Evolutionary conservation across 1,140 invertebrate genomes (phyloP).

Genomic region (Diachasma alloeum): DNA sequence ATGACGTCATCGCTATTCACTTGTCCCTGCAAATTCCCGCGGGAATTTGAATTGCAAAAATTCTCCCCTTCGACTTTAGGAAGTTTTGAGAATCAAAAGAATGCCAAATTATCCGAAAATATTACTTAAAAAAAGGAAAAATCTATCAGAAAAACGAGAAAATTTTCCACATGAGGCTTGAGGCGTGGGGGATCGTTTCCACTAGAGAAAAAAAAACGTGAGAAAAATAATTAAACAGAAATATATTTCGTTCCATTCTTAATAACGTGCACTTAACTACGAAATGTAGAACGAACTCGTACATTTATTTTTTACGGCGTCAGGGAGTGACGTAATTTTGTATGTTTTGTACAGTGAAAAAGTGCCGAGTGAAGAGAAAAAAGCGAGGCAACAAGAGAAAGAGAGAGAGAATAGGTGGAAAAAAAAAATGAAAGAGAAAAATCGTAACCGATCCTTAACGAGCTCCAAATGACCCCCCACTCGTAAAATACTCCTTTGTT

Average conservation of each 20-base stretch:
- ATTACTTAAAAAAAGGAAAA: too few relatives aligned
- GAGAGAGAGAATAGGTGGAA: background rate
- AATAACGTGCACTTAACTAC: background rate
- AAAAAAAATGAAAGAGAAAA: background rate
- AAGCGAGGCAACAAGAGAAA: background rate
- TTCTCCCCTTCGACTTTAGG: too few relatives aligned
- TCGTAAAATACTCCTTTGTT: conserved; percentile 4
- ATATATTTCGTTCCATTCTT: background rate
- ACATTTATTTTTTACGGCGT: background rate
- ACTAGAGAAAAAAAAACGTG: too few relatives aligned
- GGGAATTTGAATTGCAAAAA: background rate
- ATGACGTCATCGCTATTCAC: too few relatives aligned
- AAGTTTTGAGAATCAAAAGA: background rate
- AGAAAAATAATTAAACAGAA: background rate
- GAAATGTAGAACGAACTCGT: background rate
- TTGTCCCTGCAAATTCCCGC: too few relatives aligned
- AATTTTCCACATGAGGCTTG: too few relatives aligned
- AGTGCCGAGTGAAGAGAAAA: background rate
- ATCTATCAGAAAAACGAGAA: too few relatives aligned
- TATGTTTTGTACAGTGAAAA: background rate
- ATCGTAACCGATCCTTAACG: conserved; percentile 3
- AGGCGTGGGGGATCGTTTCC: too few relatives aligned
- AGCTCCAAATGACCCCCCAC: conserved; percentile 1
- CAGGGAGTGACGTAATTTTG: background rate
- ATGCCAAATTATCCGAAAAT: too few relatives aligned